These are phyloP conservation scores for Phasia obesa DNA, from an alignment of 2,888 invertebrate genomes.

Conservation along the genomic window DNA sequence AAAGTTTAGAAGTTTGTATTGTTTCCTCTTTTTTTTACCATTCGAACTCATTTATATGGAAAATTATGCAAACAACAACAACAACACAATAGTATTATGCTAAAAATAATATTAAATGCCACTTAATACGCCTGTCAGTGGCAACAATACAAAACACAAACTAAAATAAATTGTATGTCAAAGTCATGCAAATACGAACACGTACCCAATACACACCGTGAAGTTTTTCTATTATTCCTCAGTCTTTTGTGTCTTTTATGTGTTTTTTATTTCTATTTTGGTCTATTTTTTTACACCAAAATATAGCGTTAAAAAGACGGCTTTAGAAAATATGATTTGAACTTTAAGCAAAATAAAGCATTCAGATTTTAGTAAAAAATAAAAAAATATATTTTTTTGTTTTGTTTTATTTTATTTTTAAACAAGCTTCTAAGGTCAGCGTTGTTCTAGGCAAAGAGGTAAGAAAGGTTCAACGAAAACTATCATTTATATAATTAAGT, in stretches of 20 bases:
- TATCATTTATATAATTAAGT: no score
- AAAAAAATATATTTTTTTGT: neutral
- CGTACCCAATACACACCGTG: neutral
- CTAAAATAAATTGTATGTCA: neutral
- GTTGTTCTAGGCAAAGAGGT: no score
- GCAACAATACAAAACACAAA: neutral
- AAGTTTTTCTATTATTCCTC: neutral
- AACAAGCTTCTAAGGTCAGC: no score
- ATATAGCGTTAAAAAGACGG: neutral
- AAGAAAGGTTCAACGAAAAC: no score
- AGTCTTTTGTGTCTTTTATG: neutral
- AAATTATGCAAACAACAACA: neutral
- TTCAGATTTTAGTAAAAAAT: no score
- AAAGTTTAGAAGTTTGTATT: neutral
- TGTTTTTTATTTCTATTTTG: neutral
- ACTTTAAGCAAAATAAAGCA: no score
- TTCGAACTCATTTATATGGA: neutral
- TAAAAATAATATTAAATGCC: constrained; percentile 26
- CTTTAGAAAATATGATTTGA: no score
- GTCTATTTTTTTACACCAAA: neutral
- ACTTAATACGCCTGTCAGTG: constrained; percentile 46
- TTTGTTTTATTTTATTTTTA: neutral
- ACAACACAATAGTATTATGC: neutral
- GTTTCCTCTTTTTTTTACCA: neutral
- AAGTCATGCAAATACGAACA: constrained; percentile 7